phyloP scores from a whole-genome alignment of 2,113 vertebrate genomes.

The Dicaeum eximium region DNA sequence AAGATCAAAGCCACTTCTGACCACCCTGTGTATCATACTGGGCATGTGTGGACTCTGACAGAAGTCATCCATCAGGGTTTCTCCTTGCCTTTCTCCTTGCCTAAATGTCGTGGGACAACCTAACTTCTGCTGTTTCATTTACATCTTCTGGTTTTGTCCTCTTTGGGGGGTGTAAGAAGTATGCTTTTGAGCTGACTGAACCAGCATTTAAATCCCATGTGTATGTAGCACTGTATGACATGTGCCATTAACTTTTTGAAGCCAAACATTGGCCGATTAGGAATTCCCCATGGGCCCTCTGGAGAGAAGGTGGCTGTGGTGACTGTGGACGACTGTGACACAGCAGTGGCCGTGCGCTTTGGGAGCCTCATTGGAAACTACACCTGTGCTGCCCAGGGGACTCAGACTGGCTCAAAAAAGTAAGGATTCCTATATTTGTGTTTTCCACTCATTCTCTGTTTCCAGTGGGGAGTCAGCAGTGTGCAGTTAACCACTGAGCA shows the following conservation, averaged over 20 bases:
- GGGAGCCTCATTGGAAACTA: slow-evolving; percentile 89
- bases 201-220: not conserved
- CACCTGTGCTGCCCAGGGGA: slow-evolving; percentile 93
- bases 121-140: not conserved
- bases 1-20: not conserved
- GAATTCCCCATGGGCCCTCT: slow-evolving; percentile 90
- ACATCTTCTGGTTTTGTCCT: not conserved
- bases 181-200: not conserved
- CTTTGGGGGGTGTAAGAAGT: not conserved
- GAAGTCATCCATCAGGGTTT: not conserved
- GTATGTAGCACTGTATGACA: not conserved
- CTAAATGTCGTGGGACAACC: not conserved
- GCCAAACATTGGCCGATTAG: slow-evolving; percentile 91
- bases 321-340: slow-evolving; percentile 92
- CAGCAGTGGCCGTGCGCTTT: slow-evolving; percentile 89
- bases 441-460: not conserved
- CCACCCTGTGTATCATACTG: not conserved
- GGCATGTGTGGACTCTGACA: not conserved
- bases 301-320: slow-evolving; percentile 95
- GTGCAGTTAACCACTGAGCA: not conserved
- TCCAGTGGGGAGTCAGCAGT: not conserved
- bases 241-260: slow-evolving; percentile 51
- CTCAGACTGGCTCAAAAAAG: slow-evolving; percentile 95
- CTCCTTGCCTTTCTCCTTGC: not conserved
- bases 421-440: slow-evolving; percentile 53